Conservation (phyloP, 2,888 invertebrate species). For the Tachystola acroxantha region DNA sequence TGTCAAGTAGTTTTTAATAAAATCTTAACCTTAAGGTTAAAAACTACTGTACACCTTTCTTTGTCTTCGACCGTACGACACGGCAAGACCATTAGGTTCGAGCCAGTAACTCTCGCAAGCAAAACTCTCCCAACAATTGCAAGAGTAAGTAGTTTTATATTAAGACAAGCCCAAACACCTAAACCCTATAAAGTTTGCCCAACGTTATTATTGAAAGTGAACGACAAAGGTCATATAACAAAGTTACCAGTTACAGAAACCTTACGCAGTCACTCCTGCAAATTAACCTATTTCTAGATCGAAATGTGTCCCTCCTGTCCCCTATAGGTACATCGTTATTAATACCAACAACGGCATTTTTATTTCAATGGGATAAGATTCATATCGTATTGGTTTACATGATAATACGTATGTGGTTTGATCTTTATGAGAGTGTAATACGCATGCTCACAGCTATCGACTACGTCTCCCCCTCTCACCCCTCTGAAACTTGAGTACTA, state of each 20-base stretch:
- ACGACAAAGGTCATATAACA: no score
- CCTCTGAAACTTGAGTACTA: conserved; percentile 39
- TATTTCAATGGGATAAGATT: background rate
- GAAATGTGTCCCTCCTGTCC: background rate
- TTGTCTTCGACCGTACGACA: no score
- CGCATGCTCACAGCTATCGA: conserved; percentile 64
- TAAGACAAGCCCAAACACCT: no score
- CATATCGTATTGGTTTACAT: background rate
- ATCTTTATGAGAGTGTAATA: conserved; percentile 13
- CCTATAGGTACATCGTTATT: background rate
- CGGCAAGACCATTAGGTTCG: no score
- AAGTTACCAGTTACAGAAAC: background rate
- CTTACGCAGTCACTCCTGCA: background rate
- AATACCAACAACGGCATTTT: background rate
- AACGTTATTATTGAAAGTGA: no score
- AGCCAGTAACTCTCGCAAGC: no score
- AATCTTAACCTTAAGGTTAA: no score
- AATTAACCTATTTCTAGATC: conserved; percentile 3
- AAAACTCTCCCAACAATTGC: no score
- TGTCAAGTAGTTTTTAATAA: no score
- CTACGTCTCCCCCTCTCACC: conserved; percentile 31
- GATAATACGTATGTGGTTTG: background rate
- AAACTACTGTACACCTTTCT: no score
- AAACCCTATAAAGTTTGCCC: no score
- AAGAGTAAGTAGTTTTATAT: no score